These are phyloP conservation scores for Dendroctonus ponderosae DNA, from an alignment of 1,140 invertebrate genomes.

Conservation along the genomic window DNA sequence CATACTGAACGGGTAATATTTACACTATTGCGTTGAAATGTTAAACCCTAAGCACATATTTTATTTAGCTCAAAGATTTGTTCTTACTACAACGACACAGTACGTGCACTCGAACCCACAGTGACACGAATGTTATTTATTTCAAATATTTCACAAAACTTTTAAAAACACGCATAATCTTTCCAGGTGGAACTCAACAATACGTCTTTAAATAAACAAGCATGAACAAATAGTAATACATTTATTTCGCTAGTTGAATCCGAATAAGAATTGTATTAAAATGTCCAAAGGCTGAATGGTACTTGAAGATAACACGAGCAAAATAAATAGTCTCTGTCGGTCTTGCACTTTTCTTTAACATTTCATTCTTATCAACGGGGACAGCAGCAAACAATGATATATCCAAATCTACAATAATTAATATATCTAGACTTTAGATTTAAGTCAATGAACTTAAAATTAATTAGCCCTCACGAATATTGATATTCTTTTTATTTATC, in stretches of 20 bases:
- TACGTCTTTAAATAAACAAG: conserved; percentile 22
- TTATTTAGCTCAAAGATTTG: conserved; percentile 3
- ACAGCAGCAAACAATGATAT: too few species aligned
- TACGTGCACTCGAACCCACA: conserved; percentile 30
- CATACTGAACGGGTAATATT: conserved; percentile 21
- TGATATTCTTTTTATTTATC: too few species aligned
- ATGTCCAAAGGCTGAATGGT: conserved; percentile 7
- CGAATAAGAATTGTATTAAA: conserved; percentile 10
- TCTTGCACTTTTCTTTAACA: conserved; percentile 7
- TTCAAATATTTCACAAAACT: conserved; percentile 7
- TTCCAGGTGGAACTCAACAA: conserved; percentile 14
- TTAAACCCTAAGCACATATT: conserved; percentile 14
- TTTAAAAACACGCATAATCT: conserved; percentile 20
- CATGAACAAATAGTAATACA: conserved; percentile 21
- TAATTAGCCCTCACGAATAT: background rate
- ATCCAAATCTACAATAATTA: background rate
- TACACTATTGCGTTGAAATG: conserved; percentile 1
- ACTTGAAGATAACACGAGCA: conserved; percentile 11
- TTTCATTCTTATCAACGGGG: conserved; percentile 6
- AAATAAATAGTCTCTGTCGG: conserved; percentile 2
- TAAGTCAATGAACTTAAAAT: conserved; percentile 6
- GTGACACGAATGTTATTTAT: conserved; percentile 15
- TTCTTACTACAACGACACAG: background rate
- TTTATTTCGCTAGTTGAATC: background rate
- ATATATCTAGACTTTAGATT: background rate